phyloP scores from a whole-genome alignment of 2,113 vertebrate genomes.

The cat (Felis catus) region F.catus_Fca126_mat1.0 CM031415.1:125233501-125234000 shows the following conservation, averaged over 20 bases:
- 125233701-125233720: constrained; percentile 43
- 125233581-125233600: neutral
- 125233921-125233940: neutral
- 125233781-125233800: constrained; percentile 34
- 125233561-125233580: neutral
- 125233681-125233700: constrained; percentile 45
- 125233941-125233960: neutral
- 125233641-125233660: neutral
- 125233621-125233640: neutral
- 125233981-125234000: neutral
- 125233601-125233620: neutral
- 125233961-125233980: neutral
- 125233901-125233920: neutral
- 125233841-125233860: neutral
- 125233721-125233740: constrained; percentile 51
- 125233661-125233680: constrained; percentile 6
- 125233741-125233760: constrained; percentile 36
- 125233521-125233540: neutral
- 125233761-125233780: constrained; percentile 18
- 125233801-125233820: constrained; percentile 52
- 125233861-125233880: neutral
- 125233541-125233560: neutral
- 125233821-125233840: neutral
- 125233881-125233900: neutral
- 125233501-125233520: neutral